Conservation (phyloP, 2,888 invertebrate genomes). For the Acanthococcus lagerstroemiae region DNA sequence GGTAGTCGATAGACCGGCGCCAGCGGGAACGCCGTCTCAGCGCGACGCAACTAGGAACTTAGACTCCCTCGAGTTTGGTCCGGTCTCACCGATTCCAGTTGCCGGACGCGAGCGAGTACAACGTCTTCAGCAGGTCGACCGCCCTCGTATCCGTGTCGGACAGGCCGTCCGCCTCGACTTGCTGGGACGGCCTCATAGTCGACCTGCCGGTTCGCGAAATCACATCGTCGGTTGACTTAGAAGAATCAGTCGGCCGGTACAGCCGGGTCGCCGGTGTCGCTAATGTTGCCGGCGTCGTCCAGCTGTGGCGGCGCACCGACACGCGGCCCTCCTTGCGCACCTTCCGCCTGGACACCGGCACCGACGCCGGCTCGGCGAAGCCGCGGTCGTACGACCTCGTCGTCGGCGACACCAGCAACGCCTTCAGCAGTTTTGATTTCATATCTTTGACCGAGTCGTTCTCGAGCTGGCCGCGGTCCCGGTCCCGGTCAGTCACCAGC, state of each 20-base stretch:
- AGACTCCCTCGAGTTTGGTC: too few species aligned
- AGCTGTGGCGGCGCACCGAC: conserved; percentile 18
- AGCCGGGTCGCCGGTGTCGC: conserved; percentile 16
- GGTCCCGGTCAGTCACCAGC: conserved; percentile 63
- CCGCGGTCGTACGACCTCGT: not conserved
- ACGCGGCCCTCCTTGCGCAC: conserved; percentile 11
- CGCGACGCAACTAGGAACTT: too few species aligned
- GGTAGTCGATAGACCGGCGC: too few species aligned
- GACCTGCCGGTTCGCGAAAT: conserved; percentile 26
- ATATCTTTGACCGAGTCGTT: conserved; percentile 57
- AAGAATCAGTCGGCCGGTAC: conserved; percentile 14
- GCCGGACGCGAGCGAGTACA: conserved; percentile 72
- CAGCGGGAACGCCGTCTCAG: too few species aligned
- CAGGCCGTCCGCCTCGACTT: conserved; percentile 31
- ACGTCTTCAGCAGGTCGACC: conserved; percentile 67
- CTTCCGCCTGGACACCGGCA: not conserved
- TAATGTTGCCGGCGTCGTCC: not conserved
- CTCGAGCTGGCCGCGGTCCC: conserved; percentile 53
- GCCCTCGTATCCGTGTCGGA: conserved; percentile 62
- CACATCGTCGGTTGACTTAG: conserved; percentile 14
- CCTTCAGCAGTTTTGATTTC: conserved; percentile 56
- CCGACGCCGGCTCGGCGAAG: not conserved
- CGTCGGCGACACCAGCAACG: conserved; percentile 46
- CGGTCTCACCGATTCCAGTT: conserved; percentile 6
- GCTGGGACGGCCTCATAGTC: conserved; percentile 1